Evolutionary conservation across 2,797 vertebrate species (phyloP).

Genomic region (Yasuhikotakia modesta): DNA sequence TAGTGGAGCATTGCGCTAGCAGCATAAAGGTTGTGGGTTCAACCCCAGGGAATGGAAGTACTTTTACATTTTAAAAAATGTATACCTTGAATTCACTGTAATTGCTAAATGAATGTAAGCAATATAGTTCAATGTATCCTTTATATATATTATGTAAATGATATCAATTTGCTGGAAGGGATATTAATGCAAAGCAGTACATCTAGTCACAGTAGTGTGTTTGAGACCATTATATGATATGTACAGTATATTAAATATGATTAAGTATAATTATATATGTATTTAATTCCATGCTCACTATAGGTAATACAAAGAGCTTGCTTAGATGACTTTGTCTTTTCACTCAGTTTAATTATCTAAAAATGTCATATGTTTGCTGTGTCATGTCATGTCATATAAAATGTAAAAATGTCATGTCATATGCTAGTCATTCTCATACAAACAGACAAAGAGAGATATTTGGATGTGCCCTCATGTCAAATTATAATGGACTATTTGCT

Average conservation of each 20-base stretch:
- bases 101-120: too few species aligned
- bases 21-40: too few species aligned
- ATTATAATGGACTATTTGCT: slow-evolving; percentile 57
- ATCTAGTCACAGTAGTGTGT: not conserved
- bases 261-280: too few species aligned
- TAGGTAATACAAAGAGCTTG: slow-evolving; percentile 3
- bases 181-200: not conserved
- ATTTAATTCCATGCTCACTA: not conserved
- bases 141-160: not conserved
- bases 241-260: not conserved
- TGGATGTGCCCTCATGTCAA: slow-evolving; percentile 34
- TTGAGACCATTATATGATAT: not conserved
- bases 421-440: slow-evolving; percentile 40
- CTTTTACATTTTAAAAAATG: too few species aligned
- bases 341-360: slow-evolving; percentile 43
- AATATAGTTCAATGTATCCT: not conserved
- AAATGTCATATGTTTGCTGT: slow-evolving; percentile 51
- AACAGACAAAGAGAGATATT: slow-evolving; percentile 14
- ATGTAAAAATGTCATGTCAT: slow-evolving; percentile 48
- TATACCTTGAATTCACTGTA: too few species aligned
- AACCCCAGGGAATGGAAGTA: too few species aligned
- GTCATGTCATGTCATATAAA: too few species aligned
- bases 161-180: not conserved
- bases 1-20: too few species aligned
- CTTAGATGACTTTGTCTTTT: slow-evolving; percentile 23